A percentile compares a stretch with the other conserved stretches of the same genome.
Evolutionary conservation across 2,113 vertebrate genomes (phyloP).

Genomic region (Heterocephalus glaber): DNA sequence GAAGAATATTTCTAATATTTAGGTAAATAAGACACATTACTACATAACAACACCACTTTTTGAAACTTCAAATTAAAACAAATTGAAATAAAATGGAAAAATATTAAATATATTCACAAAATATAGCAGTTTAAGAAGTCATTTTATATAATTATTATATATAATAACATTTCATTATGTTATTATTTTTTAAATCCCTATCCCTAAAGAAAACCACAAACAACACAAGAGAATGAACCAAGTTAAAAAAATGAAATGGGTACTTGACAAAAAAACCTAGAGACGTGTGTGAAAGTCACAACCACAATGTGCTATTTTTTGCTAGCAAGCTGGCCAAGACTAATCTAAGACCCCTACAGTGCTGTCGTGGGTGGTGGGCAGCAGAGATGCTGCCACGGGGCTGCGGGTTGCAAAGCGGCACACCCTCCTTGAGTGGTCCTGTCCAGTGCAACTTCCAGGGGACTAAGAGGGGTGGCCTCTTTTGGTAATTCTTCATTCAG

Average conservation of each 20-base stretch:
- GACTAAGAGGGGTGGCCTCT: background rate
- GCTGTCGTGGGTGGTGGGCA: background rate
- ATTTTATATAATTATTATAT: no score
- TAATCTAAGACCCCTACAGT: background rate
- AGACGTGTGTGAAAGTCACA: background rate
- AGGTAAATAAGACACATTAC: background rate
- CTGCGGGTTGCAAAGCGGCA: background rate
- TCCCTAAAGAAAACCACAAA: background rate
- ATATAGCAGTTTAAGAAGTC: background rate
- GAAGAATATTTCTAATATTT: background rate
- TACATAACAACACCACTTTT: background rate
- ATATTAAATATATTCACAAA: background rate
- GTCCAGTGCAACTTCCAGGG: background rate
- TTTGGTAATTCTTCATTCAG: background rate
- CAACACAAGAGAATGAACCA: background rate
- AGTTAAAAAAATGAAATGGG: constrained; percentile 8
- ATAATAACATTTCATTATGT: background rate
- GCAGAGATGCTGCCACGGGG: background rate
- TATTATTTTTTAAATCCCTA: background rate
- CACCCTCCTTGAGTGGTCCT: background rate
- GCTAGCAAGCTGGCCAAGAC: background rate
- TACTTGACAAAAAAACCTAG: background rate
- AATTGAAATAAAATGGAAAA: background rate
- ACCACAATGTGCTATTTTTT: background rate
- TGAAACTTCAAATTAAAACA: background rate